These are phyloP conservation scores for Macrophya alboannulata DNA, from an alignment of 2,888 invertebrate species.

Conservation along the genomic window DNA sequence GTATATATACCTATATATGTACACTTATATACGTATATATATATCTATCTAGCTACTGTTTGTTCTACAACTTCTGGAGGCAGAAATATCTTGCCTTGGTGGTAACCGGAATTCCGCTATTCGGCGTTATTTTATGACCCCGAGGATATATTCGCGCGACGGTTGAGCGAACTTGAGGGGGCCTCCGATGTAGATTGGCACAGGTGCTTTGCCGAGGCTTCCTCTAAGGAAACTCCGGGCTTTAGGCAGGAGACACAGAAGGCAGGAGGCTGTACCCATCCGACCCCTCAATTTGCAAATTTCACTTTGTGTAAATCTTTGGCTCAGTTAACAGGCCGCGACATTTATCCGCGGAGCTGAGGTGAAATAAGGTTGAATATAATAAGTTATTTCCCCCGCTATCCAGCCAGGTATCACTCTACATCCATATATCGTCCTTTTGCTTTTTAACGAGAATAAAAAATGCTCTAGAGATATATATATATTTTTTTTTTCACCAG, in stretches of 20 bases:
- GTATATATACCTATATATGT: neutral
- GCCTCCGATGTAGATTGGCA: conserved; percentile 7
- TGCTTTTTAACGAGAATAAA: neutral
- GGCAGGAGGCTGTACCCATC: neutral
- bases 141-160: neutral
- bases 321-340: neutral
- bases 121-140: conserved; percentile 45
- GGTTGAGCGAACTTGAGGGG: neutral
- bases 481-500: neutral
- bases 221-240: neutral
- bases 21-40: neutral
- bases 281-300: conserved; percentile 44
- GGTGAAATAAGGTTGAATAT: neutral
- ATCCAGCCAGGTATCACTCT: too few species aligned
- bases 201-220: conserved; percentile 17
- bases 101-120: conserved; percentile 1
- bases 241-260: neutral
- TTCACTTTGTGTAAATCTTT: conserved; percentile 49
- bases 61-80: conserved; percentile 11
- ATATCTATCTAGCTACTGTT: conserved; percentile 12
- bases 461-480: too few species aligned
- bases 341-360: neutral
- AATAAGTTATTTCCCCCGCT: neutral
- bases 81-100: neutral
- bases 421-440: neutral